Evolutionary conservation across 2,113 vertebrate genomes (phyloP).

Genomic region (Synodontis membranacea): DNA sequence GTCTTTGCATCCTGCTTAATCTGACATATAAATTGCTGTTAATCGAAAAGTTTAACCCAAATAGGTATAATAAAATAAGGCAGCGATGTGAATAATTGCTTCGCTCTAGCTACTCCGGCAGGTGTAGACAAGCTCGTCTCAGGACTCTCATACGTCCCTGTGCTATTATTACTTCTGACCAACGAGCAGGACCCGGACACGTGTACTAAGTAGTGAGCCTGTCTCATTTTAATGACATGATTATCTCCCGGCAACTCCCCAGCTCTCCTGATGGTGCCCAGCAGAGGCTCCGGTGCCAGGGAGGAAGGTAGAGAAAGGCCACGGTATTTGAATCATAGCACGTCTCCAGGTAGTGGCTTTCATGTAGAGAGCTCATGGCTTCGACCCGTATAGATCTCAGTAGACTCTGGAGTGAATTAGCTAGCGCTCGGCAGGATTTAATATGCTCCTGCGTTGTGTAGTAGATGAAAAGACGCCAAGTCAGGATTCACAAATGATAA

Average conservation of each 20-base stretch:
- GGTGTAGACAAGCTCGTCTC: not conserved
- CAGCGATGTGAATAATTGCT: not conserved
- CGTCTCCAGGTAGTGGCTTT: conserved; percentile 5
- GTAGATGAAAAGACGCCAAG: not conserved
- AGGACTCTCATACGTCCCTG: not conserved
- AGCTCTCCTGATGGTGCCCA: not conserved
- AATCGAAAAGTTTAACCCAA: not conserved
- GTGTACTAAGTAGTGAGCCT: not conserved
- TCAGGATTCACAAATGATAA: not conserved
- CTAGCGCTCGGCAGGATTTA: not conserved
- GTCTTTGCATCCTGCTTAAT: conserved; percentile 1
- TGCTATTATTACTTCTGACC: not conserved
- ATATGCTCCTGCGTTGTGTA: conserved; percentile 1
- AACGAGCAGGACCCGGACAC: not conserved
- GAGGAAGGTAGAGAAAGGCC: not conserved
- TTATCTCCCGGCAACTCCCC: not conserved
- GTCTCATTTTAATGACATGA: not conserved
- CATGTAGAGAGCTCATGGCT: not conserved
- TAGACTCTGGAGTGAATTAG: conserved; percentile 13
- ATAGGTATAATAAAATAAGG: not conserved
- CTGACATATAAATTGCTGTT: not conserved
- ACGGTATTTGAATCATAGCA: conserved; percentile 6
- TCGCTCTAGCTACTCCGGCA: not conserved
- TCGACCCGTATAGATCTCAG: not conserved
- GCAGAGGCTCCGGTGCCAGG: not conserved